Evolutionary conservation across 2,888 invertebrate genomes (phyloP).

Genomic region (Agelastica alni): DNA sequence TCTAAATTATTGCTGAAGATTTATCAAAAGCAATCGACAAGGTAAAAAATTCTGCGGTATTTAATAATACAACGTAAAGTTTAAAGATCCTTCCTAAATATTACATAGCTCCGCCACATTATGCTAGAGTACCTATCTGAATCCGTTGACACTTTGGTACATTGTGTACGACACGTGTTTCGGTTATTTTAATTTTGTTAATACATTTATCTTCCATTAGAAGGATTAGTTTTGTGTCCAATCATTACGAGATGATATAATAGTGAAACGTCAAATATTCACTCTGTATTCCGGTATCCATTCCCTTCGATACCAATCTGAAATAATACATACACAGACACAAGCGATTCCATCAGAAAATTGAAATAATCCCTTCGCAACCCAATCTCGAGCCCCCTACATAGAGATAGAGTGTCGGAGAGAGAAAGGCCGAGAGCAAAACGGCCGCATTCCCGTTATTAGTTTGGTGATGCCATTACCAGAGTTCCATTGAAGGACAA

Average conservation of each 20-base stretch:
- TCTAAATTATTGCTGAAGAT: too few relatives aligned
- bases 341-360: constrained; percentile 16
- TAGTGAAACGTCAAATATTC: constrained; percentile 5
- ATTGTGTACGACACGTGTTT: too few relatives aligned
- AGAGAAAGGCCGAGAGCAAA: background rate
- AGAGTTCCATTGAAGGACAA: constrained; percentile 45
- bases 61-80: too few relatives aligned
- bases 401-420: background rate
- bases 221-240: background rate
- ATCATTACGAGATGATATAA: constrained; percentile 6
- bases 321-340: constrained; percentile 22
- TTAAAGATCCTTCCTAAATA: too few relatives aligned
- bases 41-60: too few relatives aligned
- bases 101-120: too few relatives aligned
- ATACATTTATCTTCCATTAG: constrained; percentile 1
- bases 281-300: constrained; percentile 5
- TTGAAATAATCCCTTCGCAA: constrained; percentile 18
- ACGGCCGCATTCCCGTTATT: constrained; percentile 44
- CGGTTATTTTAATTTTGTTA: too few relatives aligned
- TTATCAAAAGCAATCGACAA: too few relatives aligned
- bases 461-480: constrained; percentile 50
- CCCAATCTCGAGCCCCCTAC: constrained; percentile 2
- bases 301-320: constrained; percentile 12
- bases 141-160: too few relatives aligned
- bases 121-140: too few relatives aligned